These are phyloP conservation scores for Drosophila suboccidentalis DNA, from an alignment of 2,888 invertebrate species.

Conservation along the genomic window DNA sequence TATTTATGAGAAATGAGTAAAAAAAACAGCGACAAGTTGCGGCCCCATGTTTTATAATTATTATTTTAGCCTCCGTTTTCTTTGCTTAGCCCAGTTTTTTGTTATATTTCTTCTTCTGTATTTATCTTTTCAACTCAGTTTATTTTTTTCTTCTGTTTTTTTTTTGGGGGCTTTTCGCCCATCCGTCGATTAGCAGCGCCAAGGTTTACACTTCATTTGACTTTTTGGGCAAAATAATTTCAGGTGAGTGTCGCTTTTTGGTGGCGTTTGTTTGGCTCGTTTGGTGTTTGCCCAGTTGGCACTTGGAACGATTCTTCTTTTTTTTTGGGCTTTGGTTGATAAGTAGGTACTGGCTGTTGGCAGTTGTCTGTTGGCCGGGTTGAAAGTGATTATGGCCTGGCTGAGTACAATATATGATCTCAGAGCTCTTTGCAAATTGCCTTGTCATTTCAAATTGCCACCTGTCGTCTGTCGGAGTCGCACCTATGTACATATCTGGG, in stretches of 20 bases:
- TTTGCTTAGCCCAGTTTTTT: slow-evolving; percentile 57
- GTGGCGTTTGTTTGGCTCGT: background rate
- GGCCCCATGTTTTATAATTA: slow-evolving; percentile 39
- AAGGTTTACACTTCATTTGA: slow-evolving; percentile 58
- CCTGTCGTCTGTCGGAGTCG: slow-evolving; percentile 28
- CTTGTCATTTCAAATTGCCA: slow-evolving; percentile 46
- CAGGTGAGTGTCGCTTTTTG: slow-evolving; percentile 7
- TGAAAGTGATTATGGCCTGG: slow-evolving; percentile 44
- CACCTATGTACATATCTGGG: slow-evolving; percentile 35
- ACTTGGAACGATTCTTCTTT: slow-evolving; percentile 17
- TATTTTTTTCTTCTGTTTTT: slow-evolving; percentile 9
- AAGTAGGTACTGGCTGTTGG: slow-evolving; percentile 13
- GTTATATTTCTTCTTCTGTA: slow-evolving; percentile 21
- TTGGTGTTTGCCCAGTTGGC: slow-evolving; percentile 28
- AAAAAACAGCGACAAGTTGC: slow-evolving; percentile 21
- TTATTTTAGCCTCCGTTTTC: slow-evolving; percentile 54
- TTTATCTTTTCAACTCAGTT: slow-evolving; percentile 27
- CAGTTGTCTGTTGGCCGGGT: slow-evolving; percentile 14
- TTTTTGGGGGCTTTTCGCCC: slow-evolving; percentile 29
- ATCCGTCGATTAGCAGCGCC: slow-evolving; percentile 49
- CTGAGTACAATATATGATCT: slow-evolving; percentile 34
- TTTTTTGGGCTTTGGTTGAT: slow-evolving; percentile 19
- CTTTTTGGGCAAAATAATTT: slow-evolving; percentile 32
- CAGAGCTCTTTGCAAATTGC: slow-evolving; percentile 31
- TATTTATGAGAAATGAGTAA: slow-evolving; percentile 44